A percentile compares a stretch with the other conserved stretches of the same genome.
Conservation (phyloP, 2,113 vertebrate species). For the Vulpes ferrilata region DNA sequence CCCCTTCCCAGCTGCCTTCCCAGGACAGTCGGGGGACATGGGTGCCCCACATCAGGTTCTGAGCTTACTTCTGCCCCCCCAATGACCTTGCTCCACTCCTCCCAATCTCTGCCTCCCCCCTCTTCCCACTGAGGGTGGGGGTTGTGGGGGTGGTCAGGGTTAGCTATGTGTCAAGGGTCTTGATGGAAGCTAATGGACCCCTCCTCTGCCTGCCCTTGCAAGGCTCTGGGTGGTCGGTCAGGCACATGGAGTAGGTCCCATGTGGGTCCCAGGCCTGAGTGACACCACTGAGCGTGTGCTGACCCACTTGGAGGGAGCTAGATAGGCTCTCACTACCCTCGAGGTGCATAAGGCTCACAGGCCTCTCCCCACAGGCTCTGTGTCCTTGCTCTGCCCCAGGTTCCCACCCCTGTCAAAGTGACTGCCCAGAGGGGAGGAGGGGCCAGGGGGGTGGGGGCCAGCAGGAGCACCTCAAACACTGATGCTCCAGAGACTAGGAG, state of each 20-base stretch:
- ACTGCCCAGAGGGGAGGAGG: rapidly evolving
- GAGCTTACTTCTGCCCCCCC: background rate
- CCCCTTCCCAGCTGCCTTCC: background rate
- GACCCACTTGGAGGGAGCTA: background rate
- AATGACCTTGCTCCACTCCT: background rate
- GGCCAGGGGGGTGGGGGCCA: background rate
- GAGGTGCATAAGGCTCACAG: background rate
- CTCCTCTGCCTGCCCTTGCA: background rate
- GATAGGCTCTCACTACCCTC: background rate
- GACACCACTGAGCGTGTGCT: background rate
- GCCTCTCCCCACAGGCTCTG: background rate
- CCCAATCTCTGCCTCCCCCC: background rate
- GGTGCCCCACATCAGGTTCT: background rate
- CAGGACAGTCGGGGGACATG: background rate
- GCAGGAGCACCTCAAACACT: background rate
- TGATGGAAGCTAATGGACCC: background rate
- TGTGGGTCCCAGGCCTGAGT: background rate
- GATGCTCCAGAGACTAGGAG: too few species aligned
- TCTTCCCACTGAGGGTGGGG: background rate
- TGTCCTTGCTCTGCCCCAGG: background rate
- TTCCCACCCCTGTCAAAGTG: background rate
- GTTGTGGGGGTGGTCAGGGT: rapidly evolving
- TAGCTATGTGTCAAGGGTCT: background rate
- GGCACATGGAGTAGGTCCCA: background rate
- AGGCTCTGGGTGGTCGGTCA: background rate